phyloP scores from a whole-genome alignment of 2,113 vertebrate species.

The Hippocampus barbouri region DNA sequence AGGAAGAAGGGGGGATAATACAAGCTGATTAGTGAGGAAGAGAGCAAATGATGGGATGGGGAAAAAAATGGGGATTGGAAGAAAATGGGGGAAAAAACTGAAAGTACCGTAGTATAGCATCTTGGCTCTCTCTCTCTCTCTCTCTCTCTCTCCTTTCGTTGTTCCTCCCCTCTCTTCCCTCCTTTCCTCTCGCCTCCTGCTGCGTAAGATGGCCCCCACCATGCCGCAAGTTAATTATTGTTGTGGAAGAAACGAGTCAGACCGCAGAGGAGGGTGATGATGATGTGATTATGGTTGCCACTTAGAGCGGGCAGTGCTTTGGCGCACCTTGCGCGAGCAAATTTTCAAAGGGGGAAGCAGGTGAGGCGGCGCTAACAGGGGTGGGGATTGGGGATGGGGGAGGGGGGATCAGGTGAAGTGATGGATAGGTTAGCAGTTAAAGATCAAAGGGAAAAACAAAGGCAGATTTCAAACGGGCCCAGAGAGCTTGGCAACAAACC shows the following conservation, averaged over 20 bases:
- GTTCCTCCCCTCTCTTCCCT: slow-evolving; percentile 26
- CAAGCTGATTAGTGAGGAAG: background rate
- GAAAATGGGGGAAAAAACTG: background rate
- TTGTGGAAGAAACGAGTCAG: slow-evolving; percentile 54
- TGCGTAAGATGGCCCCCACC: slow-evolving; percentile 40
- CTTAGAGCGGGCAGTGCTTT: slow-evolving; percentile 53
- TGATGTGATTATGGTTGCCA: slow-evolving; percentile 52
- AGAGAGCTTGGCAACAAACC: slow-evolving; percentile 68
- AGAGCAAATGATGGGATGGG: background rate
- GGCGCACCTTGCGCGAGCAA: slow-evolving; percentile 28
- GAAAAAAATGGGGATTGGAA: too few species aligned
- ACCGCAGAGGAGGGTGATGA: slow-evolving; percentile 38
- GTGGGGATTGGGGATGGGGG: background rate
- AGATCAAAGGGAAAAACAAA: slow-evolving; percentile 77
- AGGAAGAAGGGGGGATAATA: background rate
- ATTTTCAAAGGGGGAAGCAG: slow-evolving; percentile 54
- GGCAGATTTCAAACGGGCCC: slow-evolving; percentile 68
- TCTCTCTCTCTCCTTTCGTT: slow-evolving; percentile 27
- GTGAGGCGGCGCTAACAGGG: slow-evolving; percentile 34
- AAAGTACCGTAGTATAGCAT: slow-evolving; percentile 21
- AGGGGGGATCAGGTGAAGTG: slow-evolving; percentile 60
- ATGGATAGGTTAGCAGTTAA: slow-evolving; percentile 73
- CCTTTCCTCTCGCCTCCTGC: slow-evolving; percentile 37
- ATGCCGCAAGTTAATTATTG: slow-evolving; percentile 60
- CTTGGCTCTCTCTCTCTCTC: slow-evolving; percentile 3